These are phyloP conservation scores for Clostera curtula DNA, from an alignment of 2,888 invertebrate species.

Conservation along the genomic window DNA sequence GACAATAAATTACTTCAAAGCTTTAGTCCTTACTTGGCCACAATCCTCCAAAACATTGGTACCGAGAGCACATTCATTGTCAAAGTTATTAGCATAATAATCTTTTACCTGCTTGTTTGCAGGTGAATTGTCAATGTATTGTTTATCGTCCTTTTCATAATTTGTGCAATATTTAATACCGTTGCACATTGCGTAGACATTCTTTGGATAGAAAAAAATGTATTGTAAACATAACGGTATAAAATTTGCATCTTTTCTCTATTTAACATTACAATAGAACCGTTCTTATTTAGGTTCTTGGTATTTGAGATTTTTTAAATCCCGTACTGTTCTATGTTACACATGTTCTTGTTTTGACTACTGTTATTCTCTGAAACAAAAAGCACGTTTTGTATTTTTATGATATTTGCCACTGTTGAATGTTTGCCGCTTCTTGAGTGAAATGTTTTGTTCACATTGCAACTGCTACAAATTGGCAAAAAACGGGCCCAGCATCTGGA, in stretches of 20 bases:
- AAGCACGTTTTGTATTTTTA: conserved; percentile 28
- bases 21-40: conserved; percentile 62
- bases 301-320: conserved; percentile 27
- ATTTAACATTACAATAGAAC: conserved; percentile 51
- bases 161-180: conserved; percentile 51
- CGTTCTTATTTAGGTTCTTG: conserved; percentile 30
- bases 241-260: conserved; percentile 58
- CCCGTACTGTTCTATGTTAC: conserved; percentile 29
- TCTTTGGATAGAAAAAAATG: conserved; percentile 45
- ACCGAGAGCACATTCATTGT: conserved; percentile 49
- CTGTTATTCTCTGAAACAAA: conserved; percentile 36
- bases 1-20: conserved; percentile 69
- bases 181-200: conserved; percentile 39
- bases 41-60: conserved; percentile 65
- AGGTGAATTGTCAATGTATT: conserved; percentile 58
- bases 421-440: conserved; percentile 6
- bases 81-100: conserved; percentile 63
- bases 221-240: conserved; percentile 65
- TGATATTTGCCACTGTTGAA: conserved; percentile 3
- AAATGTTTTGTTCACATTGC: no score
- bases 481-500: no score
- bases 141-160: conserved; percentile 42
- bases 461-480: no score
- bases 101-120: conserved; percentile 62
- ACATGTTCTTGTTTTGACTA: conserved; percentile 48